These are phyloP conservation scores for Melanotaenia nigrans DNA, from an alignment of 2,797 vertebrate species.

Conservation along the genomic window DNA sequence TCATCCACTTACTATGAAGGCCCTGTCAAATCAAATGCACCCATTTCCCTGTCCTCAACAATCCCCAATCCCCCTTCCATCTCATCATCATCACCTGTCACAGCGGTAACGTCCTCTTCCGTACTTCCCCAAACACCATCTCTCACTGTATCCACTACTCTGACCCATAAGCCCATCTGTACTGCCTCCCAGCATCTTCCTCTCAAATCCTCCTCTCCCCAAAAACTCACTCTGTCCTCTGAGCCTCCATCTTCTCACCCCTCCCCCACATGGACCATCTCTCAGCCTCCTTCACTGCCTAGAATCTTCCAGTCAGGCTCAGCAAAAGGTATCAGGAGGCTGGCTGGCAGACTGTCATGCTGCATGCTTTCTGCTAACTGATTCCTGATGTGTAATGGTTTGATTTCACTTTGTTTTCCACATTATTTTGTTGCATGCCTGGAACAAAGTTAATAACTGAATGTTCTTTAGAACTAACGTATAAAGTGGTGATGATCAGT, in stretches of 20 bases:
- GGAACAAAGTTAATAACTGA: neutral
- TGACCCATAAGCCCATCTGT: slow-evolving; percentile 23
- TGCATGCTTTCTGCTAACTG: slow-evolving; percentile 32
- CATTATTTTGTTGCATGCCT: slow-evolving; percentile 12
- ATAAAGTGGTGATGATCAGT: neutral
- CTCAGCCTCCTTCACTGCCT: slow-evolving; percentile 81
- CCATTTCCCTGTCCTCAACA: slow-evolving; percentile 2
- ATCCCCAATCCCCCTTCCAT: slow-evolving; percentile 13
- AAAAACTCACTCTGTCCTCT: slow-evolving; percentile 33
- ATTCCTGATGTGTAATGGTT: slow-evolving; percentile 8
- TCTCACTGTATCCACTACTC: slow-evolving; percentile 20
- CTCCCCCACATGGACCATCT: slow-evolving; percentile 43
- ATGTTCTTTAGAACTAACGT: neutral
- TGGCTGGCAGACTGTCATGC: slow-evolving; percentile 30
- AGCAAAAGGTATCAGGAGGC: slow-evolving; percentile 75
- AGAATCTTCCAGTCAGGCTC: slow-evolving; percentile 81
- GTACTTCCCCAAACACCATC: slow-evolving; percentile 17
- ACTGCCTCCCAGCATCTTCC: slow-evolving; percentile 26
- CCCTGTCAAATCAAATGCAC: slow-evolving; percentile 4
- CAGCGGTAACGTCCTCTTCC: slow-evolving; percentile 32
- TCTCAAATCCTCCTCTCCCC: slow-evolving; percentile 20
- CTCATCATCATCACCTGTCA: slow-evolving; percentile 8
- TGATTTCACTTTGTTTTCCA: neutral
- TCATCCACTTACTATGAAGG: neutral
- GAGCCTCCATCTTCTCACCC: slow-evolving; percentile 29